Percentiles rank a stretch among this genome's conserved stretches.
These are phyloP conservation scores for Akabosia matsudoensis DNA, from an alignment of 1,140 invertebrate species.

Conservation along the genomic window DNA sequence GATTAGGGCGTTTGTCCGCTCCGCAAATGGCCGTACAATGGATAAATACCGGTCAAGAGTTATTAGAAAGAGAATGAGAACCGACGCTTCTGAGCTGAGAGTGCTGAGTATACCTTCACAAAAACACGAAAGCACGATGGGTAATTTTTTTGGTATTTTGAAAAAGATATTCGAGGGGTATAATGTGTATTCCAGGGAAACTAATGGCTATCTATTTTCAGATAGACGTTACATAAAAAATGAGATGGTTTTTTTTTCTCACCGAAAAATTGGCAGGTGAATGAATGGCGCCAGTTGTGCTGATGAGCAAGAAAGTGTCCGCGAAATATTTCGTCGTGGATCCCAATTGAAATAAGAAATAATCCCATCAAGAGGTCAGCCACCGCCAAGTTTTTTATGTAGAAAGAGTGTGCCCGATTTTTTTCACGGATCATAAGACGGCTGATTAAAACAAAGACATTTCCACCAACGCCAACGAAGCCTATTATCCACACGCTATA, in stretches of 20 bases:
- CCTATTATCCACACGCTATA: slow-evolving; percentile 69
- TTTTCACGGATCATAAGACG: slow-evolving; percentile 53
- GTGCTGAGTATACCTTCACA: not conserved
- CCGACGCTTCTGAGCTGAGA: slow-evolving; percentile 53
- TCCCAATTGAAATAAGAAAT: slow-evolving; percentile 64
- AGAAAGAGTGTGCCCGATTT: slow-evolving; percentile 60
- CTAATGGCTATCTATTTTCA: no score
- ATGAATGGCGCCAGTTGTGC: slow-evolving; percentile 58
- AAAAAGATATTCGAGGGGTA: no score
- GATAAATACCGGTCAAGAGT: slow-evolving; percentile 62
- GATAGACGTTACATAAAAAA: no score
- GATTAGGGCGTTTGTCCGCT: slow-evolving; percentile 49
- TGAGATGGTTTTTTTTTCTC: no score
- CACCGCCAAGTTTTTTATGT: slow-evolving; percentile 63
- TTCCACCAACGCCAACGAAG: slow-evolving; percentile 61
- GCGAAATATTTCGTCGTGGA: slow-evolving; percentile 60
- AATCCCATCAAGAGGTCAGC: slow-evolving; percentile 68
- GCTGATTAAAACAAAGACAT: slow-evolving; percentile 63
- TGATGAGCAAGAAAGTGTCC: slow-evolving; percentile 61
- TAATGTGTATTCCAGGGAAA: no score
- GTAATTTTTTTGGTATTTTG: not conserved
- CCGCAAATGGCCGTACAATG: slow-evolving; percentile 59
- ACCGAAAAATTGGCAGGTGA: slow-evolving; percentile 58
- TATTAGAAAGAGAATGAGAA: slow-evolving; percentile 62
- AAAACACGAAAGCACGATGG: no score